Percentiles rank a stretch among this genome's conserved stretches.
Evolutionary conservation across 2,113 vertebrate species (phyloP).

Genomic region (Fregetta grallaria): DNA sequence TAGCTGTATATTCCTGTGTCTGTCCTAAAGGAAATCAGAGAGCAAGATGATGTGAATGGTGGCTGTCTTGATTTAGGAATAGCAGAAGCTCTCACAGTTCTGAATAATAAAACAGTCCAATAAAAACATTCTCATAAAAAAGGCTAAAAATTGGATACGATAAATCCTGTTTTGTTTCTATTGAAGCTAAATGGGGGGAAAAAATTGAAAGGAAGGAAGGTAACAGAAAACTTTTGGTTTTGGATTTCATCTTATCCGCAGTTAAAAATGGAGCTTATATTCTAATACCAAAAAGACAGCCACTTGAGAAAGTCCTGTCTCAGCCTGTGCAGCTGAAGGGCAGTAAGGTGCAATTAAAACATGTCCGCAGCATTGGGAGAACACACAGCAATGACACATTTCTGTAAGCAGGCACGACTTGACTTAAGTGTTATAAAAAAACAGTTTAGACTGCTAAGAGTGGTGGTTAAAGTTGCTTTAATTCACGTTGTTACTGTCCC

Average conservation of each 20-base stretch:
- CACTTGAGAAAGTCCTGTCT: not conserved
- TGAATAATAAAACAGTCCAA: not conserved
- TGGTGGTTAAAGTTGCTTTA: not conserved
- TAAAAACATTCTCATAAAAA: not conserved
- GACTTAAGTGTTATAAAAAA: not conserved
- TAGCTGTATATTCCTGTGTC: not conserved
- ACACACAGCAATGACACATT: not conserved
- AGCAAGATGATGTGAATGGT: not conserved
- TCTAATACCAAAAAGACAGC: not conserved
- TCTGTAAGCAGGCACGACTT: not conserved
- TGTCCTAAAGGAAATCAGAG: not conserved
- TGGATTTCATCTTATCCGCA: not conserved
- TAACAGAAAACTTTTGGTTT: not conserved
- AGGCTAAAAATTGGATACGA: not conserved
- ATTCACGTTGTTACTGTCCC: rapidly evolving
- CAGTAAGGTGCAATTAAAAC: not conserved
- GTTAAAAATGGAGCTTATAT: not conserved
- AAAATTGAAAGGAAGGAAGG: not conserved
- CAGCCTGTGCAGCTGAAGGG: not conserved
- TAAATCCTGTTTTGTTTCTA: not conserved
- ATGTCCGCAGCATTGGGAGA: not conserved
- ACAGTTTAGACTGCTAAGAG: not conserved
- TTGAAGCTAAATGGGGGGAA: not conserved
- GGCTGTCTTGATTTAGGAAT: not conserved
- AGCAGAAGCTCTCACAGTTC: not conserved